These are phyloP conservation scores for Drosophila demipolita DNA, from an alignment of 2,888 invertebrate genomes.

Conservation along the genomic window DNA sequence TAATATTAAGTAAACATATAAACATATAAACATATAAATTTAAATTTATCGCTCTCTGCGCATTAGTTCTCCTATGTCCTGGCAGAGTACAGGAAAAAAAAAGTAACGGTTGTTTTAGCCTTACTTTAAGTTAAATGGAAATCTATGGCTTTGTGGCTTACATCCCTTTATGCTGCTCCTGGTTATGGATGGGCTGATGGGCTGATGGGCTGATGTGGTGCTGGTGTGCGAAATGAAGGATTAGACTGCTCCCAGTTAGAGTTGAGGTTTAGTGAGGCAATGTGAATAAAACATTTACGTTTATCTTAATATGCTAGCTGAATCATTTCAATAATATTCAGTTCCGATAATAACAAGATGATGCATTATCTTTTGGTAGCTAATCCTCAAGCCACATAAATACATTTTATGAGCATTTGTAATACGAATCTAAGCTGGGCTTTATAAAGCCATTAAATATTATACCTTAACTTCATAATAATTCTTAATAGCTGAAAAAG, in stretches of 20 bases:
- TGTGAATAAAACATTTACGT: background rate
- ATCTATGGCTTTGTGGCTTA: constrained; percentile 75
- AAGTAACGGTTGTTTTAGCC: constrained; percentile 49
- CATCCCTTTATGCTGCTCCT: constrained; percentile 1
- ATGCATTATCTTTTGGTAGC: background rate
- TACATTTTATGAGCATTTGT: too few relatives aligned
- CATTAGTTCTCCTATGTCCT: constrained; percentile 55
- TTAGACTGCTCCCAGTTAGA: constrained; percentile 5
- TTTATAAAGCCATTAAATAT: too few relatives aligned
- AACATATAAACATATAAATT: constrained; percentile 70
- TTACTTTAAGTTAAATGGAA: constrained; percentile 73
- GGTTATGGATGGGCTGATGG: background rate
- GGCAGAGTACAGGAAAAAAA: constrained; percentile 19
- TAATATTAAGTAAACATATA: constrained; percentile 74
- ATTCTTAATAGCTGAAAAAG: too few relatives aligned
- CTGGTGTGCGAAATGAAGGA: constrained; percentile 16
- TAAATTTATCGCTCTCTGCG: constrained; percentile 72
- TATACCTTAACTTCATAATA: too few relatives aligned
- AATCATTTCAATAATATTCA: background rate
- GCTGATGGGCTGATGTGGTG: constrained; percentile 9
- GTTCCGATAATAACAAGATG: background rate
- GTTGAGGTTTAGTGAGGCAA: background rate
- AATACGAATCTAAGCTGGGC: too few relatives aligned
- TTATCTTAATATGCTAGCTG: background rate
- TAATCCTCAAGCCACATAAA: background rate